Evolutionary conservation across 2,113 vertebrate species (phyloP).

Genomic region (Madoqua kirkii): DNA sequence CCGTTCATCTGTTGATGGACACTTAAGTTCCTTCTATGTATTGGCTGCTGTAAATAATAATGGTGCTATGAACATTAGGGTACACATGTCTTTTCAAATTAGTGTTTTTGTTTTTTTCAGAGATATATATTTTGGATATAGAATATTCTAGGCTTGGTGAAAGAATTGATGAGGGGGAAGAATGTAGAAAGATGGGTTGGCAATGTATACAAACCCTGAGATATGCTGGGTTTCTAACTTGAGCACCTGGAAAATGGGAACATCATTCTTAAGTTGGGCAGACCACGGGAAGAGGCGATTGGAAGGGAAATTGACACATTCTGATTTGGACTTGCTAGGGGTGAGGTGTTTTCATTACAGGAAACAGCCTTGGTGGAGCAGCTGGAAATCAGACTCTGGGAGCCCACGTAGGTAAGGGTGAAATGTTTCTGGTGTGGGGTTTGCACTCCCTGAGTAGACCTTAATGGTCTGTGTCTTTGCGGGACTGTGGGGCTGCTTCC

Average conservation of each 20-base stretch:
- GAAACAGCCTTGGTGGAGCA: neutral
- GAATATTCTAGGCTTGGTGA: neutral
- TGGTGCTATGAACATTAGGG: neutral
- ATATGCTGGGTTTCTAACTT: neutral
- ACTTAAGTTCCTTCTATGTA: neutral
- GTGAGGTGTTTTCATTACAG: neutral
- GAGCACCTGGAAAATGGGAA: neutral
- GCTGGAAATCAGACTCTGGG: neutral
- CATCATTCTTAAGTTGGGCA: neutral
- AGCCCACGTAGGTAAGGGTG: neutral
- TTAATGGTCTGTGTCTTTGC: neutral
- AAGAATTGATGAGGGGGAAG: neutral
- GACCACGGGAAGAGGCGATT: neutral
- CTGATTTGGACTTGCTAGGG: neutral
- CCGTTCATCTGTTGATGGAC: neutral
- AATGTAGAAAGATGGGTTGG: neutral
- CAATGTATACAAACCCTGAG: neutral
- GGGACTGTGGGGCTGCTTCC: neutral
- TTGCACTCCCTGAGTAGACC: neutral
- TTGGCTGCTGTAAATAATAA: neutral
- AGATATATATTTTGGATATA: neutral
- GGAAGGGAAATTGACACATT: neutral
- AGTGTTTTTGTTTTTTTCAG: neutral
- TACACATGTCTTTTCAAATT: neutral
- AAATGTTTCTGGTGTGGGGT: neutral